These are phyloP conservation scores for Rhagologus leucostigma DNA, from an alignment of 2,113 vertebrate species.

Conservation along the genomic window DNA sequence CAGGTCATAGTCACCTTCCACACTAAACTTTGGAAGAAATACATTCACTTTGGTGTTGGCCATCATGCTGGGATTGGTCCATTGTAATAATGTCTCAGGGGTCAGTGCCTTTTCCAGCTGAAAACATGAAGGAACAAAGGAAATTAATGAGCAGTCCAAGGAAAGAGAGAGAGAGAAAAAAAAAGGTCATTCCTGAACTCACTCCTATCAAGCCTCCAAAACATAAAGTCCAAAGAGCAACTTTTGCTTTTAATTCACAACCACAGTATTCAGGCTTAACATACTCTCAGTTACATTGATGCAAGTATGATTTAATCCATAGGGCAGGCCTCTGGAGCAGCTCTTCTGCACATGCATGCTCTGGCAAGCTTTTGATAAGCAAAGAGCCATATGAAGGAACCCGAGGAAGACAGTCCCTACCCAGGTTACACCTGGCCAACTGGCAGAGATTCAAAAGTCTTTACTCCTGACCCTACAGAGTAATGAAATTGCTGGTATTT, in stretches of 20 bases:
- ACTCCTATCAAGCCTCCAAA: background rate
- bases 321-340: background rate
- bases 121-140: background rate
- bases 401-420: background rate
- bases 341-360: background rate
- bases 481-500: background rate
- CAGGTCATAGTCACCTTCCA: conserved; percentile 69
- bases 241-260: background rate
- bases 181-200: background rate
- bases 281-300: background rate
- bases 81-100: conserved; percentile 66
- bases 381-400: background rate
- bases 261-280: background rate
- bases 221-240: background rate
- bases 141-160: background rate
- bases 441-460: background rate
- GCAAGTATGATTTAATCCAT: background rate
- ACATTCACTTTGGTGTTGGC: conserved; percentile 80
- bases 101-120: conserved; percentile 78
- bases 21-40: conserved; percentile 77
- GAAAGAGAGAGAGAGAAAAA: background rate
- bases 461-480: background rate
- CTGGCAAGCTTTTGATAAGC: background rate
- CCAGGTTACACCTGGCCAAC: background rate
- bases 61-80: conserved; percentile 81